Evolutionary conservation across 2,797 vertebrate genomes (phyloP), one percentile per base, ranked within the genome.

Genomic region (Cuniculus paca): DNA sequence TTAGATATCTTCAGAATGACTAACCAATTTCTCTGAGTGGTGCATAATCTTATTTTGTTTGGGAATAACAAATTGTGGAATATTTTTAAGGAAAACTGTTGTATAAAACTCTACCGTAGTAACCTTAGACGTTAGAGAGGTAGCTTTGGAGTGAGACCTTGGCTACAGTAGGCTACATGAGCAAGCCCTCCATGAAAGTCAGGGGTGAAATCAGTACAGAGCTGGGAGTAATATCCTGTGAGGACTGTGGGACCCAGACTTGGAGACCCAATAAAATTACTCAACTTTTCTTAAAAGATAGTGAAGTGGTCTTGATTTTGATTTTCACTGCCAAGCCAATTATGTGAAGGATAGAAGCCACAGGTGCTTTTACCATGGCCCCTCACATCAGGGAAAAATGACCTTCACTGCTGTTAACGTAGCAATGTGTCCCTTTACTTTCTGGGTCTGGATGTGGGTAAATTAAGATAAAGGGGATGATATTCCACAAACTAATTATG

Each of bases 1-100:
- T 95, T 61, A 98, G 98, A 98, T 97, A 98, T 98, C 84, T 96
- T 77, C 68, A 97, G 97, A 96, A 97, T 79, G 97, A 98, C 98
- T 98, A 96, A 97, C 97, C 97, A 85, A 2, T 97, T 96, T 91
- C 90, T 96, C 97, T 95, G 95, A 98, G 98, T 97, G 98, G 98
- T 98, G 98, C 98, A 98, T 91, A 98, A 98, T 98, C 98, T 98
- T 98, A 94, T 79, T 97, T 98, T 98, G 97, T 97, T 98, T 97
- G 98, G 98, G 98, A 98, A 92, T 92, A 98, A 98, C 95, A 97
- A 98, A 97, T 98, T 84, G 96, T 98, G 98, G 98, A 97, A 96
- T 98, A 85, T 98, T 98, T 98, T 98, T 98, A 98, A 98, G 98
- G 96, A 97, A 97, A 98, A 97, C 34, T 97, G 97, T 98, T 98